Evolutionary conservation across 2,113 vertebrate genomes (phyloP), one percentile per base, ranked within the genome.

Genomic region (Chamaetylas fuelleborni): DNA sequence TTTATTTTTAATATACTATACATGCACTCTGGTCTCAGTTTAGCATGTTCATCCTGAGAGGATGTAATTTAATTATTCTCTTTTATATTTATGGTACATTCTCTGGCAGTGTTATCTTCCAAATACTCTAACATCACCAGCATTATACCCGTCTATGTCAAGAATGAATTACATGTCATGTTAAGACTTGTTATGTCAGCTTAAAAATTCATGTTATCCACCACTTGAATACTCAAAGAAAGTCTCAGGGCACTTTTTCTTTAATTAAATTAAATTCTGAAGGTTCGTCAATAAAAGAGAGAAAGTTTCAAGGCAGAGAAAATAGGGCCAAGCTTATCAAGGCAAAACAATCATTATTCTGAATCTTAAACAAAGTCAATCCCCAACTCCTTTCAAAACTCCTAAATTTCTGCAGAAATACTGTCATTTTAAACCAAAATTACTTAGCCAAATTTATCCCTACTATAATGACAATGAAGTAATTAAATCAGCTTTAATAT

Each of bases 51-150:
- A 88, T 94, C 60, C 85, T 83, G 79, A 96, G 79, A 93, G 60
- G 85, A 93, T 92, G 79, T 95, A 90, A 95, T 96, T 88, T 92
- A 96, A 96, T 93, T 95, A 95, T 93, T 95, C 66, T 93, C 82
- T 93, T 96, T 87, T 83, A 91, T 90, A 92, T 85, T 95, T 96
- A 92, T 81, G 92, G 87, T 76, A 96, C 80, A 88, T 90, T 90
- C 87, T 92, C 72, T 14, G 11, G 88, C 80, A 86, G 34, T 40
- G 40, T 81, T 90, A 83, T 86, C 92, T 95, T 88, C 51, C 72
- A 95, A 90, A 95, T 86, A 81, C 64, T 81, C 71, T 64, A 71
- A 86, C 76, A 95, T 74, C 8, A 14, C 82, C 85, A 78, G 86
- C 61, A 93, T 67, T 90, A 92, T 57, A 65, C 56, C 76, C 0